Percentiles rank a stretch among this genome's conserved stretches.
phyloP scores from a whole-genome alignment of 2,113 vertebrate species.

The Petaurus breviceps region DNA sequence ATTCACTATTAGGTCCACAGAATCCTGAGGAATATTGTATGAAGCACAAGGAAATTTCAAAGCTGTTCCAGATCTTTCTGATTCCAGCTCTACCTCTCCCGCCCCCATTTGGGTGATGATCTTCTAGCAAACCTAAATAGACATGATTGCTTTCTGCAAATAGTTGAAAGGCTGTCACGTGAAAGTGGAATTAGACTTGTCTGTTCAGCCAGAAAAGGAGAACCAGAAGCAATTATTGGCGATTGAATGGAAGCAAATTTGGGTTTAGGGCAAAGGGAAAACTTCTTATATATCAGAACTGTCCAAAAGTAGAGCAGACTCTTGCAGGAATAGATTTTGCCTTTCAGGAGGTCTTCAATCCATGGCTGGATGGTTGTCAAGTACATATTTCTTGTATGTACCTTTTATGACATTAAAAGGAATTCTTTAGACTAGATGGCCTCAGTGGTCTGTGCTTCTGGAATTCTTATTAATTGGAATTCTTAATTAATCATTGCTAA shows the following conservation, averaged over 20 bases:
- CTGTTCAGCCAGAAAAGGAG: background rate
- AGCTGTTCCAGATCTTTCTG: background rate
- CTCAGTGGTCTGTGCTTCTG: background rate
- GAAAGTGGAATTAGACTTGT: background rate
- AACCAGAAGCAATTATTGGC: background rate
- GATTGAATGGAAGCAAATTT: background rate
- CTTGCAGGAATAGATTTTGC: background rate
- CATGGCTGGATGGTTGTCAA: background rate
- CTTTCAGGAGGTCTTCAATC: background rate
- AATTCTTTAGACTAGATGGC: background rate
- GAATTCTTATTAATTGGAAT: background rate
- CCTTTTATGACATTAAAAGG: background rate
- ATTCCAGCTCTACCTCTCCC: background rate
- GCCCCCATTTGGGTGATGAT: background rate
- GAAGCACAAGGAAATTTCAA: background rate
- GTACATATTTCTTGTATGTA: background rate
- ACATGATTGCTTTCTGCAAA: background rate
- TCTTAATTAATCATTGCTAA: too few species aligned
- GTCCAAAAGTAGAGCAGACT: background rate
- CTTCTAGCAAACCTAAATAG: background rate
- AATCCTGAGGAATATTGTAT: background rate
- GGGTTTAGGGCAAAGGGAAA: background rate
- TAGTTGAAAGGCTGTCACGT: background rate
- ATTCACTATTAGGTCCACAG: background rate
- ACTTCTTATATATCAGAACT: background rate